Evolutionary conservation across 2,113 vertebrate species (phyloP).

Genomic region (Tachuris rubrigastra): DNA sequence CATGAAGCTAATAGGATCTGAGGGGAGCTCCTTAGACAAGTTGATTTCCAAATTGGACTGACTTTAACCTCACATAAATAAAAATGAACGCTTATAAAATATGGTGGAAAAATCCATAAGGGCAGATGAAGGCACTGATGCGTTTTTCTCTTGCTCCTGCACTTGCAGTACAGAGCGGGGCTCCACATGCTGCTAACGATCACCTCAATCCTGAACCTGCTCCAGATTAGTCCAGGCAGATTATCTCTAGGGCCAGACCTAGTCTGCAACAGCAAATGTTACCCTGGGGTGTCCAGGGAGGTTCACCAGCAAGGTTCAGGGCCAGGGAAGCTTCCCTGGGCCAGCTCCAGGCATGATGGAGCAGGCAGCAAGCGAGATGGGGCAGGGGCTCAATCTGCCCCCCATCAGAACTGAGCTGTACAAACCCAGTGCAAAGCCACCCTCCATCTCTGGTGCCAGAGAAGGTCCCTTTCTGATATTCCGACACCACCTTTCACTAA

Average conservation of each 20-base stretch:
- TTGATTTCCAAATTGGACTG: slow-evolving; percentile 65
- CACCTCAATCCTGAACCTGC: accelerated
- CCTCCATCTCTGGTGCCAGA: neutral
- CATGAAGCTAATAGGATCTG: slow-evolving; percentile 59
- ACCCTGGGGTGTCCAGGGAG: neutral
- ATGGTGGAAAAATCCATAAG: slow-evolving; percentile 53
- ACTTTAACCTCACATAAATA: slow-evolving; percentile 64
- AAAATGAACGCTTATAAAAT: slow-evolving; percentile 54
- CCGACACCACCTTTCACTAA: neutral
- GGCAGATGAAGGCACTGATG: slow-evolving; percentile 10
- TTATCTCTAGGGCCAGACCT: neutral
- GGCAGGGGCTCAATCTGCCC: neutral
- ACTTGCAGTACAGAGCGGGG: neutral
- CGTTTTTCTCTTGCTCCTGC: neutral
- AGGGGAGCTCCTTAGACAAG: slow-evolving; percentile 51
- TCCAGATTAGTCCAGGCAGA: neutral
- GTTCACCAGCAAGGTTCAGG: neutral
- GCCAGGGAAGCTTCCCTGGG: neutral
- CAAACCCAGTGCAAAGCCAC: neutral
- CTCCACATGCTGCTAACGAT: neutral
- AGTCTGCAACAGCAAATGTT: neutral
- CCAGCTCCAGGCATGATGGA: neutral
- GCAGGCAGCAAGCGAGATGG: no score
- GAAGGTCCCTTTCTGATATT: neutral
- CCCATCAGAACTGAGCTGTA: neutral